phyloP scores from a whole-genome alignment of 2,113 vertebrate genomes.

The Himantopus leucocephalus region DNA sequence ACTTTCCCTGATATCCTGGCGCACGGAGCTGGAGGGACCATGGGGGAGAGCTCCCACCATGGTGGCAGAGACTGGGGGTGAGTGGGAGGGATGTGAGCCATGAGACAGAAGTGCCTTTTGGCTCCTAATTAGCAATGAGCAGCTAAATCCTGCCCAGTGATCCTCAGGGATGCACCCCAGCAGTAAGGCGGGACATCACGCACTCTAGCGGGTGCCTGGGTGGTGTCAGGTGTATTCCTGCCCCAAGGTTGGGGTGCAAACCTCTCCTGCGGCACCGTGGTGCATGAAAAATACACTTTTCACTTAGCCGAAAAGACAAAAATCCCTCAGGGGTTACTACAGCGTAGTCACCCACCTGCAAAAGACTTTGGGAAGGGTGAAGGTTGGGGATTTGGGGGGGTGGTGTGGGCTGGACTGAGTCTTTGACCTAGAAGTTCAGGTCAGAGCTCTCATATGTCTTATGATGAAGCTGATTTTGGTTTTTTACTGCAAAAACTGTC shows the following conservation, averaged over 20 bases:
- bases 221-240: neutral
- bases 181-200: neutral
- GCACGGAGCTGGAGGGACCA: neutral
- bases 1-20: neutral
- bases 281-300: neutral
- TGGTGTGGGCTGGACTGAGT: neutral
- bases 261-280: neutral
- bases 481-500: neutral
- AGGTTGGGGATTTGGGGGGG: neutral
- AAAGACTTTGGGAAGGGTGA: neutral
- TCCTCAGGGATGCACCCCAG: neutral
- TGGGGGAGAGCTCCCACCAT: neutral
- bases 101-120: neutral
- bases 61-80: neutral
- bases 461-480: neutral
- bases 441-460: neutral
- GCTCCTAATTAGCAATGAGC: neutral
- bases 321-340: neutral
- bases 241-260: neutral
- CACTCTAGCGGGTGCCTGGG: fast-evolving
- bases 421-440: neutral
- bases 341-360: neutral
- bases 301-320: neutral
- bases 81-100: neutral
- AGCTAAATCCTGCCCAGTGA: neutral